These are phyloP conservation scores for Corythucha ciliata DNA, from an alignment of 2,888 invertebrate species.

Conservation along the genomic window DNA sequence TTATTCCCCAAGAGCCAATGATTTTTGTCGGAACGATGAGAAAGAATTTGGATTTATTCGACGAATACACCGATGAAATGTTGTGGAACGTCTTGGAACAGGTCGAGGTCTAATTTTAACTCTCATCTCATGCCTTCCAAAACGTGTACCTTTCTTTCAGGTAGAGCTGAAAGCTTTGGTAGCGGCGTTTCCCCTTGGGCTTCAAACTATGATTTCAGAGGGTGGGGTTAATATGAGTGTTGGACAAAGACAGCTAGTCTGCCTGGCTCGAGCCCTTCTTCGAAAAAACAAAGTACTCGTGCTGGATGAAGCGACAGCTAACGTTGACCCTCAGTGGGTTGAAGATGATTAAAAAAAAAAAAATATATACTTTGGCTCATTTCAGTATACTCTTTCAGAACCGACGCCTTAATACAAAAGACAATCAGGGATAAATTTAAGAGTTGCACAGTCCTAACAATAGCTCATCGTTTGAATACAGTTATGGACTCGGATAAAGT, in stretches of 20 bases:
- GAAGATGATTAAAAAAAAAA: not conserved
- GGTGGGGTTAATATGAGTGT: conserved; percentile 79
- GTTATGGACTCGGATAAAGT: conserved; percentile 87
- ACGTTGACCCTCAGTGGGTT: conserved; percentile 75
- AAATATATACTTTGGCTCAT: not conserved
- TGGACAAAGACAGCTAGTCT: conserved; percentile 82
- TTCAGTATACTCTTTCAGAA: conserved; percentile 52
- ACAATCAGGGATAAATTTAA: conserved; percentile 71
- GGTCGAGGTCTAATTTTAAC: conserved; percentile 52
- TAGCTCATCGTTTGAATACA: conserved; percentile 83
- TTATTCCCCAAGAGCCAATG: conserved; percentile 78
- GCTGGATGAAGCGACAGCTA: conserved; percentile 88
- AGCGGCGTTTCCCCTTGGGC: conserved; percentile 47
- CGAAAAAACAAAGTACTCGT: conserved; percentile 74
- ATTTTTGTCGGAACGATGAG: conserved; percentile 79
- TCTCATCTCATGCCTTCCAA: conserved; percentile 8
- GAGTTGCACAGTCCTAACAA: conserved; percentile 80
- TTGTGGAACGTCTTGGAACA: conserved; percentile 80
- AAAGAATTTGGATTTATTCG: conserved; percentile 83
- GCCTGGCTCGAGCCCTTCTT: conserved; percentile 79
- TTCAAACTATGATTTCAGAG: conserved; percentile 63
- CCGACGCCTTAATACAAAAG: conserved; percentile 73
- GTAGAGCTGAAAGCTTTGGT: conserved; percentile 65
- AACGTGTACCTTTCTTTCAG: conserved; percentile 41
- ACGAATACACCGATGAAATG: conserved; percentile 63